A percentile compares a stretch with the other conserved stretches of the same genome.
Evolutionary conservation across 2,888 invertebrate genomes (phyloP).

Genomic region (Ypsolopha sequella): DNA sequence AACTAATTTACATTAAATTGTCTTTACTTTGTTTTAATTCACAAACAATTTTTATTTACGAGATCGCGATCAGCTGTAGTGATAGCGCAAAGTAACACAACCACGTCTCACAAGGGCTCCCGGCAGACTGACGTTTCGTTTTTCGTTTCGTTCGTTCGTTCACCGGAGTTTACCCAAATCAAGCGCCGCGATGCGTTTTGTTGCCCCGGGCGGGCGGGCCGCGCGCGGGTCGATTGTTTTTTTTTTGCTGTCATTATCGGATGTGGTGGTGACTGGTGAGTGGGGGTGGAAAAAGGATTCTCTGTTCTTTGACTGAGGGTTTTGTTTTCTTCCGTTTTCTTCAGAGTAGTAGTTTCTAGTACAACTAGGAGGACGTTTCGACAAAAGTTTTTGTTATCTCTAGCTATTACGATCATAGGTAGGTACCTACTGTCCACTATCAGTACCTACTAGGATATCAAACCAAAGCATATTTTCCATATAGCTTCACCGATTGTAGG

Average conservation of each 20-base stretch:
- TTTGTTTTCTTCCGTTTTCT: not conserved
- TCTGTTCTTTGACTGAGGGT: not conserved
- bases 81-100: slow-evolving; percentile 22
- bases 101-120: slow-evolving; percentile 29
- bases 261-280: not conserved
- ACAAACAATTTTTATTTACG: slow-evolving; percentile 18
- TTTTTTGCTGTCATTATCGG: not conserved
- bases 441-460: too few relatives aligned
- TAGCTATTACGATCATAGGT: too few relatives aligned
- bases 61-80: slow-evolving; percentile 44
- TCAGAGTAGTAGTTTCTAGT: too few relatives aligned
- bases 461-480: too few relatives aligned
- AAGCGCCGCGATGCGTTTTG: slow-evolving; percentile 9
- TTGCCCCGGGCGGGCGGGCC: not conserved
- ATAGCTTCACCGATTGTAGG: too few relatives aligned
- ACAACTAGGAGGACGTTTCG: too few relatives aligned
- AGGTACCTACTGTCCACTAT: too few relatives aligned
- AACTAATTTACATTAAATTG: too few relatives aligned
- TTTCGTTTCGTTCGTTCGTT: slow-evolving; percentile 21
- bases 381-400: too few relatives aligned
- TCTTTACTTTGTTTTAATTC: slow-evolving; percentile 7
- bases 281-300: not conserved
- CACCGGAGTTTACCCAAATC: slow-evolving; percentile 13
- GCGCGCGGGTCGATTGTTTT: slow-evolving; percentile 2
- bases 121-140: slow-evolving; percentile 43